Conservation (phyloP, 53 echinoderm and acorn worm genomes). For the Luidia sarsii region DNA sequence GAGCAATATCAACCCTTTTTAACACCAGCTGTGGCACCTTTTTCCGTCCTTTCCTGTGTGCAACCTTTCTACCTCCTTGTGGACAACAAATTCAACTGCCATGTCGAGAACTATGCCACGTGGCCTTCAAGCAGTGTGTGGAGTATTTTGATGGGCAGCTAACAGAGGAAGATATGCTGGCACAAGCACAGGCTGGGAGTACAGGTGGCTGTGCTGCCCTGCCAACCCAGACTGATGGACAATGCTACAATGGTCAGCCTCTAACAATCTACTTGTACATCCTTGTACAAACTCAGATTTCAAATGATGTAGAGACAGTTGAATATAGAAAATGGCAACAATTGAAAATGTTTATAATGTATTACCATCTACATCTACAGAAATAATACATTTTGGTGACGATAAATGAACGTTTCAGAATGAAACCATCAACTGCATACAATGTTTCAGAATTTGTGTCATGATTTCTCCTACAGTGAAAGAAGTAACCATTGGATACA, state of each 20-base stretch:
- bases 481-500: slow-evolving; percentile 8
- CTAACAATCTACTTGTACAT: too few relatives aligned
- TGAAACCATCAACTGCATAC: too few relatives aligned
- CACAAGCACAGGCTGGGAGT: background rate
- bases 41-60: slow-evolving; percentile 40
- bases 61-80: slow-evolving; percentile 4
- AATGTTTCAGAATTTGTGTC: background rate
- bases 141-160: slow-evolving; percentile 1
- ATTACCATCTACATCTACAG: too few relatives aligned
- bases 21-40: slow-evolving; percentile 5
- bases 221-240: background rate
- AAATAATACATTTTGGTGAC: too few relatives aligned
- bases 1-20: slow-evolving; percentile 17
- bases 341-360: too few relatives aligned
- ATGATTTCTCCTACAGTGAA: slow-evolving; percentile 1
- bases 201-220: background rate
- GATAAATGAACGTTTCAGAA: too few relatives aligned
- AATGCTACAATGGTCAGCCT: slow-evolving; percentile 42
- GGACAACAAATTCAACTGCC: background rate
- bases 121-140: background rate
- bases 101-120: slow-evolving; percentile 21
- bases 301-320: too few relatives aligned
- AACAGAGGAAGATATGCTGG: slow-evolving; percentile 14
- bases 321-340: too few relatives aligned
- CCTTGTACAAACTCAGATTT: too few relatives aligned